Percentiles rank a stretch among this genome's conserved stretches.
Evolutionary conservation across 2,888 invertebrate genomes (phyloP).

Genomic region (Rotaria sp.): DNA sequence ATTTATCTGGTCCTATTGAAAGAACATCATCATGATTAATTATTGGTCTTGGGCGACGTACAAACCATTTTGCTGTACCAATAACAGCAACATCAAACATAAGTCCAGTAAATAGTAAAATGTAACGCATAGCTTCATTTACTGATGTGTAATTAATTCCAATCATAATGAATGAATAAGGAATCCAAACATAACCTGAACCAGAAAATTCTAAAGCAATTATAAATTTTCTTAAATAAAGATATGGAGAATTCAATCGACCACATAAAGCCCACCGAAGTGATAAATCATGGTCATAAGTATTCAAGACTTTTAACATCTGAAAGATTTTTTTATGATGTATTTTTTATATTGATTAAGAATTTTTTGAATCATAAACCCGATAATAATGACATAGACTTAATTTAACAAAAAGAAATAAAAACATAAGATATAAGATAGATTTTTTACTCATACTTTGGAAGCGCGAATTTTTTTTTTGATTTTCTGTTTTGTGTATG

Average conservation of each 20-base stretch:
- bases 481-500: no score
- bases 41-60: not conserved
- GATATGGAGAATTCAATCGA: not conserved
- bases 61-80: not conserved
- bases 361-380: not conserved
- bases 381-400: not conserved
- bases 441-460: not conserved
- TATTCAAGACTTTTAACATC: not conserved
- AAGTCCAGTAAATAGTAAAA: not conserved
- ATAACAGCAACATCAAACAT: constrained; percentile 2
- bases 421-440: not conserved
- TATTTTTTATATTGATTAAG: no score
- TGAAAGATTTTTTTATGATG: not conserved
- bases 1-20: constrained; percentile 16
- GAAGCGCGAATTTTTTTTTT: not conserved
- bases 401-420: not conserved
- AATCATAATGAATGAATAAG: constrained; percentile 4
- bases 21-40: constrained; percentile 5
- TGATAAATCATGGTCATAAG: not conserved
- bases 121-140: not conserved
- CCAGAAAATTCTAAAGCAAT: not conserved
- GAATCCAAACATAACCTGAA: constrained; percentile 21
- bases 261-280: not conserved
- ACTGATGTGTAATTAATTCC: not conserved
- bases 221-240: not conserved